phyloP scores from a whole-genome alignment of 2,888 invertebrate species.

The Pyrrhosoma nymphula region DNA sequence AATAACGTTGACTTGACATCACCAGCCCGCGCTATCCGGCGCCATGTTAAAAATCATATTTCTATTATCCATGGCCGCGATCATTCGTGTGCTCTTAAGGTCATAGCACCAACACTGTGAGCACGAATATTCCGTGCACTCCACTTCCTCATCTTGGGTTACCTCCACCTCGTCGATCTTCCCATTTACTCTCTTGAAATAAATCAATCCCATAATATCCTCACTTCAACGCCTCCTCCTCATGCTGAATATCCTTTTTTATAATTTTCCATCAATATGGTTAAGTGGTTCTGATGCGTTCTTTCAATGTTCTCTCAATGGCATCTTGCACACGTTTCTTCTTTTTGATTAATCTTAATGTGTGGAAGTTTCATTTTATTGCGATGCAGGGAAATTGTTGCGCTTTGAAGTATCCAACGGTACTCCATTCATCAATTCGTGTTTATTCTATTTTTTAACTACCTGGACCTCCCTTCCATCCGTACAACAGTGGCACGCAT shows the following conservation, averaged over 20 bases:
- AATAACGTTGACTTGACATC: no score
- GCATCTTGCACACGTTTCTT: background rate
- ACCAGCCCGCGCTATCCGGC: no score
- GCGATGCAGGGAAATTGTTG: background rate
- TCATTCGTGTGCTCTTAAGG: background rate
- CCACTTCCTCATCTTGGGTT: background rate
- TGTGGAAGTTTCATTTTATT: background rate
- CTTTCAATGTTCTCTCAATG: background rate
- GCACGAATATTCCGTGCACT: background rate
- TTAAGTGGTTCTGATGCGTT: background rate
- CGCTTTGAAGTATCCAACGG: no score
- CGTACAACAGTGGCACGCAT: no score
- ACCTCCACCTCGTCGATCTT: background rate
- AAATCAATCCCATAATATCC: background rate
- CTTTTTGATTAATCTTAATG: background rate
- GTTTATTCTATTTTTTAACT: no score
- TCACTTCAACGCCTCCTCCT: background rate
- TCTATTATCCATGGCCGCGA: no score
- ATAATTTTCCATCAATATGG: background rate
- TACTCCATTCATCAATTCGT: no score
- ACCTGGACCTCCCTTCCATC: no score
- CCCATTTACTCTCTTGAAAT: background rate
- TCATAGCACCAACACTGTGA: background rate
- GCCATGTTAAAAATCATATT: no score
- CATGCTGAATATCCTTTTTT: background rate